These are phyloP conservation scores for Panurus biarmicus DNA, from an alignment of 2,113 vertebrate genomes.

Conservation along the genomic window DNA sequence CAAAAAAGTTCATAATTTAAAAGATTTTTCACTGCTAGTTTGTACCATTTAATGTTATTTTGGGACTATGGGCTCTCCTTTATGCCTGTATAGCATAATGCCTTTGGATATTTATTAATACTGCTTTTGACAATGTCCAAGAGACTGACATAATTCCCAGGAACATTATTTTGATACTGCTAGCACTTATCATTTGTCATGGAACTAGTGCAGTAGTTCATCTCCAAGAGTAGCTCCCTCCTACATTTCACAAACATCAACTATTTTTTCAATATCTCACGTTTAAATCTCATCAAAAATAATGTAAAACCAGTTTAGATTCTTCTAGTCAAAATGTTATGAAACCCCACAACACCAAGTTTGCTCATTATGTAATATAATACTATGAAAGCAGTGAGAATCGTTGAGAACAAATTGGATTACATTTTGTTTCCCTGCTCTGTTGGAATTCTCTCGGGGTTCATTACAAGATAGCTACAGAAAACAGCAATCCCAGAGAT, in stretches of 20 bases:
- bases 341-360: background rate
- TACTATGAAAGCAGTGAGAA: constrained; percentile 26
- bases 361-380: constrained; percentile 21
- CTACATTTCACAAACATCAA: background rate
- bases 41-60: background rate
- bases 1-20: background rate
- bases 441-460: constrained; percentile 27
- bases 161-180: background rate
- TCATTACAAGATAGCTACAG: constrained; percentile 55
- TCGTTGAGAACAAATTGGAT: constrained; percentile 26
- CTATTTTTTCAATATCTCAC: background rate
- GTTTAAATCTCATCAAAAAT: background rate
- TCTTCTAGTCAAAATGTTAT: constrained; percentile 34
- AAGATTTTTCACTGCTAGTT: background rate
- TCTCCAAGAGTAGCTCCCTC: background rate
- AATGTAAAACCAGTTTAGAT: background rate
- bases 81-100: background rate
- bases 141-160: background rate
- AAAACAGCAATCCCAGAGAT: constrained; percentile 29
- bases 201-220: background rate
- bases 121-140: background rate
- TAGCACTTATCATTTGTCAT: background rate
- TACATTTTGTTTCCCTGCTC: constrained; percentile 42
- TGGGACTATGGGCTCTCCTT: background rate
- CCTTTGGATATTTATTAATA: background rate